phyloP scores from a whole-genome alignment of 2,888 invertebrate genomes.

The Melanargia galathea region DNA sequence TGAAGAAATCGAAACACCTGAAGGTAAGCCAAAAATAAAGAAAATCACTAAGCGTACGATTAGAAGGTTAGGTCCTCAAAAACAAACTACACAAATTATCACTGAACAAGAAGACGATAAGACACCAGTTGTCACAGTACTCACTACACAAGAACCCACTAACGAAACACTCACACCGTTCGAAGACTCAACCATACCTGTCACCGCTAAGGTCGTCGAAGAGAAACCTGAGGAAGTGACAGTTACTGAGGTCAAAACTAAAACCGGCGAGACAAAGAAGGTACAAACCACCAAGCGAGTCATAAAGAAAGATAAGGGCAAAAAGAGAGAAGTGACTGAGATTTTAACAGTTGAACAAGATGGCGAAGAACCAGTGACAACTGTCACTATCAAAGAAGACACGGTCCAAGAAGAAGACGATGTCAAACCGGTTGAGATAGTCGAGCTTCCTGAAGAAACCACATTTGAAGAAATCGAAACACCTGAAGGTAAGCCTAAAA shows the following conservation, averaged over 20 bases:
- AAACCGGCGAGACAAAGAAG: conserved; percentile 6
- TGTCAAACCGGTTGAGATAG: conserved; percentile 31
- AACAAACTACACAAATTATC: background rate
- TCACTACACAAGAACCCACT: background rate
- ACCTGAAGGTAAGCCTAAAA: conserved; percentile 48
- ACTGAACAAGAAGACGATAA: background rate
- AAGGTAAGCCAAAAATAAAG: background rate
- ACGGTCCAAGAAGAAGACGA: conserved; percentile 44
- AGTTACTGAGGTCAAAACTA: conserved; percentile 17
- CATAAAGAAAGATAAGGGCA: conserved; percentile 39
- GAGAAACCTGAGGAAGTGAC: conserved; percentile 34
- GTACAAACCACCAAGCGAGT: conserved; percentile 34
- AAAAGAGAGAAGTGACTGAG: conserved; percentile 48
- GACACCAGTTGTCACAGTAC: background rate
- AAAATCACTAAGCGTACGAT: background rate
- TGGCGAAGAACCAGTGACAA: background rate
- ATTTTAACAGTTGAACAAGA: conserved; percentile 23
- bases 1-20: background rate
- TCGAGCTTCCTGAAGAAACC: conserved; percentile 49
- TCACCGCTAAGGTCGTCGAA: background rate
- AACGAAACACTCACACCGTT: background rate
- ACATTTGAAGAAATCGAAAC: conserved; percentile 54
- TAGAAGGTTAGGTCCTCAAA: background rate
- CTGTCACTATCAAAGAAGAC: conserved; percentile 42
- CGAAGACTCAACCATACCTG: background rate